Percentiles rank a stretch among this genome's conserved stretches.
Conservation (phyloP, 2,797 vertebrate species). For the Leucoraja ocellata region DNA sequence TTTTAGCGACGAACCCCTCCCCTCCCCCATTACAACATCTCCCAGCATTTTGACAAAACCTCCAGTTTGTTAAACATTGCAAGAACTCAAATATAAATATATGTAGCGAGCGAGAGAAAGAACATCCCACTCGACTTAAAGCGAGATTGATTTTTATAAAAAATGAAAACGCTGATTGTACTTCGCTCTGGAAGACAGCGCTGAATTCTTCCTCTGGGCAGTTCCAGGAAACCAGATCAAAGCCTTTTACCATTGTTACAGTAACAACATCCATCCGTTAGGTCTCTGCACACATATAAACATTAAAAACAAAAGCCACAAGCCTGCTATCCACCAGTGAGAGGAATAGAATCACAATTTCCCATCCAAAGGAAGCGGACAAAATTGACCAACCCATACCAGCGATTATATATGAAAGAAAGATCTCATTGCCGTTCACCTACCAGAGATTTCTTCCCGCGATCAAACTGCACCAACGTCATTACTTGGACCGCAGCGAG, state of each 20-base stretch:
- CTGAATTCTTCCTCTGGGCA: not conserved
- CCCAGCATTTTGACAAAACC: not conserved
- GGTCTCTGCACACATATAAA: not conserved
- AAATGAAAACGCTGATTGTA: not conserved
- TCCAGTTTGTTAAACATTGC: not conserved
- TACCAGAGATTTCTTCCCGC: not conserved
- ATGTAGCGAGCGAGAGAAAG: not conserved
- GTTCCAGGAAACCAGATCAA: no score
- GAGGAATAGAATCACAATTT: not conserved
- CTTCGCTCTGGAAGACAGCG: not conserved
- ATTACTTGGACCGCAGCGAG: not conserved
- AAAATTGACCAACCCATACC: not conserved
- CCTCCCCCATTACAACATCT: not conserved
- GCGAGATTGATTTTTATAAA: not conserved
- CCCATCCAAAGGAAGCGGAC: not conserved
- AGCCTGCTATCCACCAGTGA: not conserved
- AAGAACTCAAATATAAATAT: not conserved
- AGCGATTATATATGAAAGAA: not conserved
- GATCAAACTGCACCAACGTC: slow-evolving; percentile 10
- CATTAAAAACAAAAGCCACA: no score
- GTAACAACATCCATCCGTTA: not conserved
- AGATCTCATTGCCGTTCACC: not conserved
- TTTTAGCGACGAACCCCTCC: not conserved
- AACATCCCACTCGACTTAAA: not conserved
- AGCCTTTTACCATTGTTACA: not conserved